Evolutionary conservation across 2,888 invertebrate genomes (phyloP).

Genomic region (Lypha dubia): DNA sequence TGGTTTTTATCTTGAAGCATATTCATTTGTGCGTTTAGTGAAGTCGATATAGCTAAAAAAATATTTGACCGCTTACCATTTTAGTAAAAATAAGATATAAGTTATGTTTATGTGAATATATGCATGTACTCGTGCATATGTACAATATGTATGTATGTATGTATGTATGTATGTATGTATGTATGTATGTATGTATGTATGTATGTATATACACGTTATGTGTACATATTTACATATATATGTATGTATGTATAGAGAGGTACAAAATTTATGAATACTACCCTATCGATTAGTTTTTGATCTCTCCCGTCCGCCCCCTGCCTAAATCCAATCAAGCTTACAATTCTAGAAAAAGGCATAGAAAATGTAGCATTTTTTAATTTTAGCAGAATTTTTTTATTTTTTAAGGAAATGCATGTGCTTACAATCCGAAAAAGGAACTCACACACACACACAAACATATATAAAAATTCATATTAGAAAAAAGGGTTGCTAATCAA

Average conservation of each 20-base stretch:
- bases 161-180: too few relatives aligned
- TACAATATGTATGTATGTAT: too few relatives aligned
- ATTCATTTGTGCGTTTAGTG: too few relatives aligned
- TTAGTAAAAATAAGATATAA: too few relatives aligned
- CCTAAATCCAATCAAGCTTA: background rate
- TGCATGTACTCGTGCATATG: too few relatives aligned
- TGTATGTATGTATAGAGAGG: too few relatives aligned
- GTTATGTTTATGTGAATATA: too few relatives aligned
- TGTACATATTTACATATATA: background rate
- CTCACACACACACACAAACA: slow-evolving; percentile 29
- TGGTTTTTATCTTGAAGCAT: too few relatives aligned
- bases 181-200: background rate
- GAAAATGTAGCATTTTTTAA: slow-evolving; percentile 17
- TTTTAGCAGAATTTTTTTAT: background rate
- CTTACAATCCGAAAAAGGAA: slow-evolving; percentile 59
- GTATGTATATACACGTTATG: background rate
- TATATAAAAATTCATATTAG: background rate
- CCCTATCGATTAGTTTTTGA: slow-evolving; percentile 25
- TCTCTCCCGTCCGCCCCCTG: background rate
- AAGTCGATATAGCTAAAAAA: too few relatives aligned
- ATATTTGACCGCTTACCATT: too few relatives aligned
- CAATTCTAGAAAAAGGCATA: slow-evolving; percentile 32
- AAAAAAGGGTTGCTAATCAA: slow-evolving; percentile 71
- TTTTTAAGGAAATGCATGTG: slow-evolving; percentile 55
- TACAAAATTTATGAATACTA: background rate